Conservation (phyloP, 2,113 vertebrate species). For the Tamias sibiricus region DNA sequence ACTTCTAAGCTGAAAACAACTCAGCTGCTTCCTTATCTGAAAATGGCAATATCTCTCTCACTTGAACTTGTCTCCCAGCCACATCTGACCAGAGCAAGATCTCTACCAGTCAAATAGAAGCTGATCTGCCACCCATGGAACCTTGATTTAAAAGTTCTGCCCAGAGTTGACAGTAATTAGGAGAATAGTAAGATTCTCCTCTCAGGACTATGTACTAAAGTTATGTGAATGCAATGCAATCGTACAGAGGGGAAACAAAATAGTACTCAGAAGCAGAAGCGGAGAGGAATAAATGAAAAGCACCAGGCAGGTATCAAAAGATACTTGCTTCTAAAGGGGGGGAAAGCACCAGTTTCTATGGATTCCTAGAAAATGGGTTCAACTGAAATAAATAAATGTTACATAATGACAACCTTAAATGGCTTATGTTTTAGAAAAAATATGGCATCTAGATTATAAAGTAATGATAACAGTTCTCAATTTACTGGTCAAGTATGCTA, state of each 20-base stretch:
- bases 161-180: background rate
- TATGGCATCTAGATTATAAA: background rate
- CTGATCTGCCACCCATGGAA: background rate
- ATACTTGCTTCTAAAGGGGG: background rate
- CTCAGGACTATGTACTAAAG: background rate
- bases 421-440: constrained; percentile 19
- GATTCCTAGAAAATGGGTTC: background rate
- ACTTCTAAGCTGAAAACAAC: background rate
- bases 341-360: background rate
- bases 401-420: background rate
- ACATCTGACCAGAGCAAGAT: background rate
- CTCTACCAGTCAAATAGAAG: background rate
- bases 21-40: background rate
- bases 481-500: background rate
- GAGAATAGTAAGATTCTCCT: background rate
- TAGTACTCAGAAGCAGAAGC: background rate
- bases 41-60: background rate
- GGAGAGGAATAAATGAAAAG: background rate
- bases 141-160: background rate
- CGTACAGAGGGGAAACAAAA: background rate
- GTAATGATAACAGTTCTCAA: background rate
- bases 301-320: background rate
- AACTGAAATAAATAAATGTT: background rate
- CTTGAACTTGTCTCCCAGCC: background rate
- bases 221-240: background rate